A percentile compares a stretch with the other conserved stretches of the same genome.
These are phyloP conservation scores for Potorous gilbertii DNA, from an alignment of 2,797 vertebrate species.

Conservation along the genomic window DNA sequence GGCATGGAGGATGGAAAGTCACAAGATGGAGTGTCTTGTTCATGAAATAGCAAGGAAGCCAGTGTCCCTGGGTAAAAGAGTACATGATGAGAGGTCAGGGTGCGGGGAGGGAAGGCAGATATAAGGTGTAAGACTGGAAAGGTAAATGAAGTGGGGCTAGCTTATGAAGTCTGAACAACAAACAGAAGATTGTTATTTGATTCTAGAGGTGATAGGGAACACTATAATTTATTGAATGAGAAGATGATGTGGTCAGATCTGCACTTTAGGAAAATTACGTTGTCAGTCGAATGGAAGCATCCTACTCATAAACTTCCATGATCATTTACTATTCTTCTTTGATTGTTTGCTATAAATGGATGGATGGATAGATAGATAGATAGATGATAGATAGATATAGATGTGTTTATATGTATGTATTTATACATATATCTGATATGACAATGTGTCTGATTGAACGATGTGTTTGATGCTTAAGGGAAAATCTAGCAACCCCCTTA, in stretches of 20 bases:
- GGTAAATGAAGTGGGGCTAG: neutral
- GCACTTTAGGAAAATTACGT: neutral
- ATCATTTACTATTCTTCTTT: neutral
- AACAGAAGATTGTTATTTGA: neutral
- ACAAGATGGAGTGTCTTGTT: neutral
- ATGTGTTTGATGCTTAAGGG: neutral
- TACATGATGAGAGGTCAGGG: neutral
- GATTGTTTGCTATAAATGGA: neutral
- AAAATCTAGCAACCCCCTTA: neutral
- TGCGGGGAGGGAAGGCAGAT: neutral
- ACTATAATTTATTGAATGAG: neutral
- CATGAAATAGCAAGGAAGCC: neutral
- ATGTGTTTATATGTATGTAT: too few relatives aligned
- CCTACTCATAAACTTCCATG: neutral
- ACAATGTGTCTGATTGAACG: neutral
- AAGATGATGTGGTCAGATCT: neutral
- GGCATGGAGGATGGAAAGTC: neutral
- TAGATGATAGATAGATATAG: neutral
- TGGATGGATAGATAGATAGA: neutral
- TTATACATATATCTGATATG: neutral
- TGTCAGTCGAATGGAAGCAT: neutral
- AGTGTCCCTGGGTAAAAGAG: neutral
- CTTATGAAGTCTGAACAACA: neutral
- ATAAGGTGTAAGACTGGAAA: neutral
- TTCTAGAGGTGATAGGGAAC: neutral